Evolutionary conservation across 2,888 invertebrate species (phyloP), one percentile per base, ranked within the genome.

Genomic region (Apodemia zela): DNA sequence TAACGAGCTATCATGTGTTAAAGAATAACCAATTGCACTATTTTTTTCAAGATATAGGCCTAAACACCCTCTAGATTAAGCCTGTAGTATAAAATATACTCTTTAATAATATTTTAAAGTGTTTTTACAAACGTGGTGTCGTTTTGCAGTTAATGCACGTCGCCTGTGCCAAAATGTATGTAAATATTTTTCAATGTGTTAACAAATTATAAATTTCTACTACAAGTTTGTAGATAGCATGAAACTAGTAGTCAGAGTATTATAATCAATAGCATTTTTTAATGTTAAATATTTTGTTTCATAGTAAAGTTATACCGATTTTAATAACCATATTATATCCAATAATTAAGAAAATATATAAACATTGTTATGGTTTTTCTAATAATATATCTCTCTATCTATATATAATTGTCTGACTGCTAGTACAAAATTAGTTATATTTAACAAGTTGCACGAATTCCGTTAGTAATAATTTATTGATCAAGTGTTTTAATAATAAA

Each of bases 131-230:
- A 80, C 75, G 78, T 78, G 75, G 78, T 78, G 77, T 79, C 42
- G 63, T 71, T 71, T 73, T 67, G 79, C 82, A 75, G 74, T 71
- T 72, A 72, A 81, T 82, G 85, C 86, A 70, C 87, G 79, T 80
- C 81, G 84, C 80, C 82, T 85, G 90, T 90, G 90, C 90, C 90
- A 90, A 90, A 86, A 73, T 88, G 84, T 89, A 88, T 88, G 84
- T 89, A 88, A 82, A 88, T 88, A 88, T 83, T 79, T 81, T 84
- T 80, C 83, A 81, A 78, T 73, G 73, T 72, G 69, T 71, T 75
- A 75, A 76, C 76, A 70, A 77, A 74, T 72, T 72, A 75, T 76
- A 71, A 71, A 69, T 72, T 72, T 75, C 75, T 68, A 73, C 78
- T 76, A 72, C 75, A 72, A 70, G 62, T 68, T 68, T 75, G 63